phyloP scores from a whole-genome alignment of 2,113 vertebrate genomes.

The Halichoerus grypus region DNA sequence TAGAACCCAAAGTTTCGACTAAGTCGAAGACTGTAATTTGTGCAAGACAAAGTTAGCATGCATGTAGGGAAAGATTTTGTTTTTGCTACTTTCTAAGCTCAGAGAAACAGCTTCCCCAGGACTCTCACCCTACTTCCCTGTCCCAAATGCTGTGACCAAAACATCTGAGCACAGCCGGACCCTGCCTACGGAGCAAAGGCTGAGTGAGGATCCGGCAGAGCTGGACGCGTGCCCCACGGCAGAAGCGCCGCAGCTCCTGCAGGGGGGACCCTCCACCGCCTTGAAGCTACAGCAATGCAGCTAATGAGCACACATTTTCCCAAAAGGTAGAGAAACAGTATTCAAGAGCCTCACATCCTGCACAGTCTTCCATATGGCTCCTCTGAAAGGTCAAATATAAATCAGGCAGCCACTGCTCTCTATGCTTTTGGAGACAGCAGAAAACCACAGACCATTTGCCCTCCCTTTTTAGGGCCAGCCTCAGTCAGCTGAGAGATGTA shows the following conservation, averaged over 20 bases:
- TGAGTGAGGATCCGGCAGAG: background rate
- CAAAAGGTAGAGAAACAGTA: background rate
- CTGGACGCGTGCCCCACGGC: background rate
- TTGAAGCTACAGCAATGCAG: background rate
- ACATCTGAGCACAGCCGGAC: background rate
- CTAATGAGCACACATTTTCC: background rate
- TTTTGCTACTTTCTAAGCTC: background rate
- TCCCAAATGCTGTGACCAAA: background rate
- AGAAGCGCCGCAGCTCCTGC: background rate
- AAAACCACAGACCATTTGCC: background rate
- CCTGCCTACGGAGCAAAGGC: background rate
- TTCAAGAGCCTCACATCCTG: background rate
- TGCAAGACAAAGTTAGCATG: background rate
- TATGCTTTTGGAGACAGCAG: background rate
- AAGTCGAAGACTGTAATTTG: background rate
- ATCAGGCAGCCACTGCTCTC: background rate
- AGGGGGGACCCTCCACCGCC: background rate
- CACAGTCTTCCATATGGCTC: background rate
- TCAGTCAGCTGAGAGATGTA: background rate
- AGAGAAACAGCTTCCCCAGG: background rate
- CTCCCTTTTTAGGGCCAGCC: background rate
- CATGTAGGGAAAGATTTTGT: background rate
- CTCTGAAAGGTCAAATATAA: slow-evolving; percentile 47
- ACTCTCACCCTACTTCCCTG: background rate
- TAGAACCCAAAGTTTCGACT: background rate